These are phyloP conservation scores for Coleophora flavipennella DNA, from an alignment of 2,888 invertebrate genomes.

Conservation along the genomic window DNA sequence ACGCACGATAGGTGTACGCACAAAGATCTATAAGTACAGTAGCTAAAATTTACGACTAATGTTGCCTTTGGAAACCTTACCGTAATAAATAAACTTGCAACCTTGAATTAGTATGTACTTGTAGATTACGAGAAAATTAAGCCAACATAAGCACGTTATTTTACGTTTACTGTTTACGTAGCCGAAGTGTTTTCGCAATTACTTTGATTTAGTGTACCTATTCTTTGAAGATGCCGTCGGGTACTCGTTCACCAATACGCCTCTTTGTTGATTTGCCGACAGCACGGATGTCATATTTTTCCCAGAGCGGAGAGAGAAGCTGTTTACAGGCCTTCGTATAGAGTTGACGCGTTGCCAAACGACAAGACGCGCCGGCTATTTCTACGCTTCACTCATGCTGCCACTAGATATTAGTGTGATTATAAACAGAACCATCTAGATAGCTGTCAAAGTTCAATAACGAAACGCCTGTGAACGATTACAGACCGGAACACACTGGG, in stretches of 20 bases:
- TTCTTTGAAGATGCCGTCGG: constrained; percentile 37
- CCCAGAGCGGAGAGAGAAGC: constrained; percentile 27
- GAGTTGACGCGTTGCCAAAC: constrained; percentile 57
- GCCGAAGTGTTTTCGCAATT: constrained; percentile 6
- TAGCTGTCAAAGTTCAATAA: too few relatives aligned
- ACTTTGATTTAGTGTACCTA: constrained; percentile 8
- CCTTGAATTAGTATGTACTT: too few relatives aligned
- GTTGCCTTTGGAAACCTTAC: too few relatives aligned
- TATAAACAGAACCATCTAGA: background rate
- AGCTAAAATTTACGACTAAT: too few relatives aligned
- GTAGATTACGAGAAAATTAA: too few relatives aligned
- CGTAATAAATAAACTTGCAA: too few relatives aligned
- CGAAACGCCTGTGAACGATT: too few relatives aligned
- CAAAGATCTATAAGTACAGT: too few relatives aligned
- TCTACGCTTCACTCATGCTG: constrained; percentile 22
- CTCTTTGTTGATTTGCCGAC: constrained; percentile 43
- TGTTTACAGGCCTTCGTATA: constrained; percentile 37
- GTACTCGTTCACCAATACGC: constrained; percentile 18
- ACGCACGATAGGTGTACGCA: too few relatives aligned
- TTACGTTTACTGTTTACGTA: constrained; percentile 2
- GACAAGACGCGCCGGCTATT: constrained; percentile 44
- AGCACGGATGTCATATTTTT: constrained; percentile 44
- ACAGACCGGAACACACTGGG: too few relatives aligned
- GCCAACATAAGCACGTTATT: background rate
- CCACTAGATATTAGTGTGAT: constrained; percentile 13